Evolutionary conservation across 1,140 invertebrate genomes (phyloP), one percentile per base, ranked within the genome.

Genomic region (Geopemphigus sp.): DNA sequence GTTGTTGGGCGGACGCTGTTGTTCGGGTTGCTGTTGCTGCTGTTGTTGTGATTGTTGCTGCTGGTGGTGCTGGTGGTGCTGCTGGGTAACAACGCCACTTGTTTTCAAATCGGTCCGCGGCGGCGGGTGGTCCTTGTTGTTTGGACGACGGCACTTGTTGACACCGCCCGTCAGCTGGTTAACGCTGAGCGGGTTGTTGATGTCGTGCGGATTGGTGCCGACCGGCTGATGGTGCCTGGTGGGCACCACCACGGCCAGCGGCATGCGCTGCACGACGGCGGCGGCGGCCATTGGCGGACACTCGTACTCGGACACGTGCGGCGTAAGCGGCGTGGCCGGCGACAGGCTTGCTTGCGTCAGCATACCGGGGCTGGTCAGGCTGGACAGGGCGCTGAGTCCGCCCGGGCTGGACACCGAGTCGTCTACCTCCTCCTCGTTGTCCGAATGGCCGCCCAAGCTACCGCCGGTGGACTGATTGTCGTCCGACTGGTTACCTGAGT

Each of bases 111-210:
- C 92, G 83, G 19, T 39, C 32, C 50, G 66, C 17, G n/a, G n/a
- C n/a, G n/a, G n/a, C n/a, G n/a, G n/a, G n/a, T n/a, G n/a, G n/a
- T 68, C 19, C 39, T 94, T 94, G 50, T 95, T 93, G 85, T 92
- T 94, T 29, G 53, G 12, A 17, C 22, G 57, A 63, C 50, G 57
- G 74, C 74, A 78, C 74, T 78, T 78, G 56, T 29, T 57, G 22
- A 78, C 45, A 10, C 74, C 74, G 82, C 90, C 93, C 56, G 93
- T 95, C 81, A 95, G 86, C 86, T 94, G 93, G 83, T 94, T 94
- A 50, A 96, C 93, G 85, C 93, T 94, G 32, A 95, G 87, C 29
- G 94, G 94, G 88, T 95, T 95, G 87, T 96, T 95, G 80, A 93
- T 92, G 87, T 95, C 94, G 83, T 94, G 90, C 15, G 94, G 94